These are phyloP conservation scores for Syngnathus scovelli DNA, from an alignment of 2,113 vertebrate genomes.

Conservation along the genomic window DNA sequence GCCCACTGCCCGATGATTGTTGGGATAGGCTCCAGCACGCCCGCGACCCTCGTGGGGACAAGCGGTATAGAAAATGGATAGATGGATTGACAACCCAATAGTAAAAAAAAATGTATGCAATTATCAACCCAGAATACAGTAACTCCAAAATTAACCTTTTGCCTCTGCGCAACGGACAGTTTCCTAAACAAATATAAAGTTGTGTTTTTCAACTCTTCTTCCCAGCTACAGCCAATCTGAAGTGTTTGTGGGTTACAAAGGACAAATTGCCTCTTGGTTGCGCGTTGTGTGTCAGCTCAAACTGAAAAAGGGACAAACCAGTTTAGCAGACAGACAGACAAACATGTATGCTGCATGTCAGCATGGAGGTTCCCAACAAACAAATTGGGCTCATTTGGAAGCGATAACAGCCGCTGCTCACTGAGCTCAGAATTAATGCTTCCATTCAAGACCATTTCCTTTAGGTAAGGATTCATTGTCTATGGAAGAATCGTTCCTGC, in stretches of 20 bases:
- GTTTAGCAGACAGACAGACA: conserved; percentile 22
- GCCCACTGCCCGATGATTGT: no score
- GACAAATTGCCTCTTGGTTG: conserved; percentile 39
- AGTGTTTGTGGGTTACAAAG: conserved; percentile 14
- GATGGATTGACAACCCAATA: background rate
- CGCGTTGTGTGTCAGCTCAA: conserved; percentile 29
- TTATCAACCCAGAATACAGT: background rate
- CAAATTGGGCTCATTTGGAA: conserved; percentile 33
- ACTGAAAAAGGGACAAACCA: conserved; percentile 16
- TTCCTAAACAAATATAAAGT: background rate
- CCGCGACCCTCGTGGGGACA: no score
- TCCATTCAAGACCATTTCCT: conserved; percentile 13
- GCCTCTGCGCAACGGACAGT: background rate
- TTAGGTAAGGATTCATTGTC: conserved; percentile 15
- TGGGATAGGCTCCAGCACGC: no score
- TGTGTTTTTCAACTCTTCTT: background rate
- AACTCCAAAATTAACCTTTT: background rate
- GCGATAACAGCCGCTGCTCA: conserved; percentile 30
- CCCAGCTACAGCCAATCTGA: conserved; percentile 23
- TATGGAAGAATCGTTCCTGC: conserved; percentile 4
- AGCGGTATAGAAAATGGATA: no score
- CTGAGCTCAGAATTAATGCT: conserved; percentile 30
- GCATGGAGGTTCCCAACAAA: conserved; percentile 13
- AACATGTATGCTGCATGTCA: conserved; percentile 15
- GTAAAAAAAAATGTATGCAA: background rate